Percentiles rank a stretch among this genome's conserved stretches.
These are phyloP conservation scores for Drosophila grimshawi DNA, from an alignment of 1,140 invertebrate species.

Conservation along the genomic window DNA sequence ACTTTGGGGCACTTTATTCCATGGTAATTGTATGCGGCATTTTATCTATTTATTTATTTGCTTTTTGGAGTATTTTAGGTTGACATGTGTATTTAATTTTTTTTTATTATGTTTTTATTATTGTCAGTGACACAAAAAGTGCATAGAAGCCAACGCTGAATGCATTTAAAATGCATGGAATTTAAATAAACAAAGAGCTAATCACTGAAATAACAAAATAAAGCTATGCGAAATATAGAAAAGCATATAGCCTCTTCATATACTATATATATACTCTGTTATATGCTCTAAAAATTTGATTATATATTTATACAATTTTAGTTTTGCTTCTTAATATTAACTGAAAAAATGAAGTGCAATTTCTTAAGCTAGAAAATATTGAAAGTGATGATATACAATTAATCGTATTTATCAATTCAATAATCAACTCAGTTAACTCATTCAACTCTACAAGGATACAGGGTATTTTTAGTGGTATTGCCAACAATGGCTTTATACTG, in stretches of 20 bases:
- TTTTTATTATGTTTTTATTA: constrained; percentile 66
- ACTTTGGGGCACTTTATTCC: constrained; percentile 21
- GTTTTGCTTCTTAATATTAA: no score
- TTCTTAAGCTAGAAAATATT: no score
- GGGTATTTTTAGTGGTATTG: not conserved
- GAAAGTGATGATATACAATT: no score
- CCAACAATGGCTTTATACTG: constrained; percentile 8
- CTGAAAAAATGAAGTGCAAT: no score
- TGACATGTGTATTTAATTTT: constrained; percentile 67
- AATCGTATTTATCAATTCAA: no score
- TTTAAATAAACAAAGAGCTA: constrained; percentile 20
- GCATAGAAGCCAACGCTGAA: constrained; percentile 30
- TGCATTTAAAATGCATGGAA: constrained; percentile 14
- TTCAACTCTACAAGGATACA: not conserved
- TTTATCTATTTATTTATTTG: constrained; percentile 7
- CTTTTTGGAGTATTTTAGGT: not conserved
- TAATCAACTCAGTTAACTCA: no score
- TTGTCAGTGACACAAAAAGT: constrained; percentile 51
- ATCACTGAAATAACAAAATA: constrained; percentile 41
- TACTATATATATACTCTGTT: no score
- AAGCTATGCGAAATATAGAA: not conserved
- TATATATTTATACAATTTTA: no score
- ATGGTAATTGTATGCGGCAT: constrained; percentile 10
- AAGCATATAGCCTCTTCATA: no score
- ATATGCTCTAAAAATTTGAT: no score